Base-by-base conservation (phyloP, 2,888 invertebrate species). In the Heteromyza rotundicornis region DNA sequence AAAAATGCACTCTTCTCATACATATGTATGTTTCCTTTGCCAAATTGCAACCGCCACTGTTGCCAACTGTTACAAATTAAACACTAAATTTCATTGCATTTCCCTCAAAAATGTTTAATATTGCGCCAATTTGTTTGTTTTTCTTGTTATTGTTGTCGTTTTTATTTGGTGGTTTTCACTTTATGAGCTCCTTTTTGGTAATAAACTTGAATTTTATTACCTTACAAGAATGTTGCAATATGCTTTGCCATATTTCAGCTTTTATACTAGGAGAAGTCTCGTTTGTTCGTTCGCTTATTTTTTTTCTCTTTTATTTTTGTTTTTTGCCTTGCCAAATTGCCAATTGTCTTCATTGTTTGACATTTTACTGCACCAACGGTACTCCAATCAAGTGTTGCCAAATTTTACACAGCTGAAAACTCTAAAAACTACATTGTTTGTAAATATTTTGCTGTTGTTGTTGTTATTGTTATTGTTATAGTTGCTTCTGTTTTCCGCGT, bases 161-260 rank as follows among this genome's bases (percentile, higher is more conserved):
- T 40, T 59, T 22, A 23, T 27, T 40, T 14, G 3, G 40, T 14
- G 47, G 20, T 17, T 20, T 47, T n/a, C n/a, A 19, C 47, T 17
- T 20, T 47, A 19, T 20, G 14, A n/a, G 14, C 14, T 19, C 56
- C 53, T 54, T 60, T 64, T 52, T 62, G 71, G 71, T 69, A 75
- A 73, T 77, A 77, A 77, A 75, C 69, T 75, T 70, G 65, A 72
- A 70, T 77, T 77, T 77, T 78, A 77, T 75, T 75, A 71, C 75
- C 67, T 70, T 67, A 72, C 76, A 77, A 75, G 78, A 74, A 75
- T 77, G 76, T 77, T 77, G 78, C 77, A 77, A 77, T 77, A 75
- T 76, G 72, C 72, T 73, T 72, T 70, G 68, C 70, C 72, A 75
- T 76, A 74, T 73, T 75, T 74, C 14, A 20, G 47, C 47, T 20